Evolutionary conservation across 2,797 vertebrate genomes (phyloP).

Genomic region (Percopsis omiscomaycus): DNA sequence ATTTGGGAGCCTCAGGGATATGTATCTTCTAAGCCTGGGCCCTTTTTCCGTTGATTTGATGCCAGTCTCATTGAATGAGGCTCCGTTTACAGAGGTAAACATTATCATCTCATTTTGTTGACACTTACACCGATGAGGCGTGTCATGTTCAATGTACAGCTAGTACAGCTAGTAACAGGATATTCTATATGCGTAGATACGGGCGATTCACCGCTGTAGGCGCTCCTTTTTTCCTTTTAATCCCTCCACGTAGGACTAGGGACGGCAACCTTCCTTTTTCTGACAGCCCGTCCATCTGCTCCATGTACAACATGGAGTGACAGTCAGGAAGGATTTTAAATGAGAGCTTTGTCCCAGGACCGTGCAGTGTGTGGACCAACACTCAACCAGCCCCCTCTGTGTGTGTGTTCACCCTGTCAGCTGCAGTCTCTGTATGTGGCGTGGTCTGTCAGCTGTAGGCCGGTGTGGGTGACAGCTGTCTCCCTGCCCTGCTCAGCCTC

Average conservation of each 20-base stretch:
- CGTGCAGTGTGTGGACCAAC: background rate
- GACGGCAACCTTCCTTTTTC: background rate
- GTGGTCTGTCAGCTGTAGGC: conserved; percentile 66
- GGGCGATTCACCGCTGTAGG: background rate
- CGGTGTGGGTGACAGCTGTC: conserved; percentile 68
- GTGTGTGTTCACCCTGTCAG: conserved; percentile 58
- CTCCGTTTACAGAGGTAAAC: no score
- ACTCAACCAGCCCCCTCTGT: no score
- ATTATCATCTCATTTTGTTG: no score
- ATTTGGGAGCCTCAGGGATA: conserved; percentile 19
- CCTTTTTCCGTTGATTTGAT: conserved; percentile 26
- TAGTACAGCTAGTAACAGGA: no score
- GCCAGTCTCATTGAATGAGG: background rate
- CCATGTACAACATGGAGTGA: background rate
- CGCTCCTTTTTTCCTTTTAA: background rate
- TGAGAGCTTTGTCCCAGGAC: background rate
- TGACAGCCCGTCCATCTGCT: background rate
- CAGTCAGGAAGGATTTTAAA: background rate
- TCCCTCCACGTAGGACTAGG: background rate
- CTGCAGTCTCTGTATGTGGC: conserved; percentile 66
- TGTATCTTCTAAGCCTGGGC: conserved; percentile 8
- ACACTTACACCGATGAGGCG: no score
- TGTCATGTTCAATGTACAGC: no score
- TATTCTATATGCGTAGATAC: background rate
- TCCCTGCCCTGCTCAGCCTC: conserved; percentile 37